Conservation (phyloP, 2,797 vertebrate species). For the Nothura maculosa region DNA sequence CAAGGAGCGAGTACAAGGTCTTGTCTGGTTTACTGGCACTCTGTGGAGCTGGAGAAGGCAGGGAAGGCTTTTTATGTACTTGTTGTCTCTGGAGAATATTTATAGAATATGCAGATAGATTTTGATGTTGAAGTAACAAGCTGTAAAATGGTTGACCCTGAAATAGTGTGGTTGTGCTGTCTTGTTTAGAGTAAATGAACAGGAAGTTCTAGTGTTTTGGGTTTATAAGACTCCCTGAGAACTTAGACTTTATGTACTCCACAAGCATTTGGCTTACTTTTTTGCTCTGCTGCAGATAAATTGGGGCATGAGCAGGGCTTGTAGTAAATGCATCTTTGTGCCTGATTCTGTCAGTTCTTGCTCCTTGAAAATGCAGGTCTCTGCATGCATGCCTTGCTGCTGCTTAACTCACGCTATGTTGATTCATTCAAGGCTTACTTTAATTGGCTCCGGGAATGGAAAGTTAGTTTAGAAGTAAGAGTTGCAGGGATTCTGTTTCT, state of each 20-base stretch:
- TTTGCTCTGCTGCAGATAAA: not conserved
- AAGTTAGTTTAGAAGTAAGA: not conserved
- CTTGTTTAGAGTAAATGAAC: slow-evolving; percentile 40
- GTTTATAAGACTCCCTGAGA: not conserved
- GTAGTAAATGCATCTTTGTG: slow-evolving; percentile 12
- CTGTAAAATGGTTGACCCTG: slow-evolving; percentile 3
- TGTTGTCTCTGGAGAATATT: not conserved
- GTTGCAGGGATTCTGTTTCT: not conserved
- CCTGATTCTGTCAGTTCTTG: slow-evolving; percentile 35
- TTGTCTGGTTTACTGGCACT: not conserved
- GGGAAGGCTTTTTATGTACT: not conserved
- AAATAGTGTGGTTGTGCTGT: slow-evolving; percentile 8
- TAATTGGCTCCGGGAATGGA: slow-evolving; percentile 36
- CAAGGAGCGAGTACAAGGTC: not conserved
- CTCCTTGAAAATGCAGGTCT: slow-evolving; percentile 56
- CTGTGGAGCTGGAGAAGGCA: not conserved
- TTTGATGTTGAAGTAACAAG: slow-evolving; percentile 7
- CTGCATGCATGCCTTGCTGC: slow-evolving; percentile 45
- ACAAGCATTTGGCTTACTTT: not conserved
- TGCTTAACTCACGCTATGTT: slow-evolving; percentile 28
- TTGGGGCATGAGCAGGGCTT: not conserved
- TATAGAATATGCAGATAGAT: not conserved
- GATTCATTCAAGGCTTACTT: slow-evolving; percentile 38
- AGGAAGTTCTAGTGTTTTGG: slow-evolving; percentile 51
- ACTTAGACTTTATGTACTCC: not conserved